Conservation (phyloP, 2,797 vertebrate species). For the Pangasius djambal region DNA sequence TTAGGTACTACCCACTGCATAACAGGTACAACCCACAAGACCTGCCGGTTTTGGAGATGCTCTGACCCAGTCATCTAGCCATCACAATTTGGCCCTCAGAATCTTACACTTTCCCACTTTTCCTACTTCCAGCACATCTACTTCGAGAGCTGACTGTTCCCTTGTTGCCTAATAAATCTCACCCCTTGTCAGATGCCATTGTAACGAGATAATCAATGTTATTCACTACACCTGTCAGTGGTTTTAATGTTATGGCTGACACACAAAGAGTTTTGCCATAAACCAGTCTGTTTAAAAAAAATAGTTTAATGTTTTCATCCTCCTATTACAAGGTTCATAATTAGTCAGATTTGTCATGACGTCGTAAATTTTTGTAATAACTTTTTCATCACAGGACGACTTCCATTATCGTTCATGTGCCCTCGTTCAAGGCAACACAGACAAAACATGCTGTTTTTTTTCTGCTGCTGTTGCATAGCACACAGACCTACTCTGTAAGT, state of each 20-base stretch:
- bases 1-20: too few relatives aligned
- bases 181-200: too few relatives aligned
- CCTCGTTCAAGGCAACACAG: not conserved
- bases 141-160: too few relatives aligned
- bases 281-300: not conserved
- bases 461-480: not conserved
- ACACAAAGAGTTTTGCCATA: not conserved
- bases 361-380: not conserved
- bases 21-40: too few relatives aligned
- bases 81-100: too few relatives aligned
- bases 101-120: too few relatives aligned
- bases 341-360: not conserved
- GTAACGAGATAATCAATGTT: too few relatives aligned
- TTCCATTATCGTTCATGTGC: not conserved
- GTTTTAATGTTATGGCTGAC: not conserved
- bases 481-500: not conserved
- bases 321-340: not conserved
- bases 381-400: not conserved
- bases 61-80: too few relatives aligned
- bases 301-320: not conserved
- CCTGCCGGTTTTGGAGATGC: too few relatives aligned
- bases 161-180: too few relatives aligned
- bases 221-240: too few relatives aligned
- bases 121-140: too few relatives aligned
- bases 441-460: not conserved